Percentiles rank a stretch among this genome's conserved stretches.
Conservation (phyloP, 2,888 invertebrate genomes). For the Sphaeridia pumilis region DNA sequence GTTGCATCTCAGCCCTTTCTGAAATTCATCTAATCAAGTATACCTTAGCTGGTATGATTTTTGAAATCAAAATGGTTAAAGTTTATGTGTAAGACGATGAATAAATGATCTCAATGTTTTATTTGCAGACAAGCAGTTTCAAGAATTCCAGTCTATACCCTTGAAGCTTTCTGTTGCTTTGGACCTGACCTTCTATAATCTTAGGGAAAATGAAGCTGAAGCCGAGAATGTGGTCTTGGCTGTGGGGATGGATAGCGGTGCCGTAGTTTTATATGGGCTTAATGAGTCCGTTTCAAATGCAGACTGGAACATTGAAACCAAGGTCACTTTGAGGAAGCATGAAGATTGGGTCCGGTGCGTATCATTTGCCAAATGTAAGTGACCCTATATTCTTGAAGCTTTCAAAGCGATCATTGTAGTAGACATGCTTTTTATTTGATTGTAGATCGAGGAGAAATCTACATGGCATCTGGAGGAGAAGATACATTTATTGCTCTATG, state of each 20-base stretch:
- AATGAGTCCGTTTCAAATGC: background rate
- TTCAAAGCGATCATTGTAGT: too few species aligned
- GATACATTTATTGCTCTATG: constrained; percentile 34
- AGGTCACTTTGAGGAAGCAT: constrained; percentile 26
- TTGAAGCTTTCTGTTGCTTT: constrained; percentile 27
- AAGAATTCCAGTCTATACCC: background rate
- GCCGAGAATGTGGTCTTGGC: constrained; percentile 18
- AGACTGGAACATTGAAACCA: constrained; percentile 4
- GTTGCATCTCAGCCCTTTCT: constrained; percentile 26
- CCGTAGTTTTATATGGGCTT: constrained; percentile 20
- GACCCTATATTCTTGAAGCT: background rate
- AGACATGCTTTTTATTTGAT: too few species aligned
- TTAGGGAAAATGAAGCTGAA: constrained; percentile 9
- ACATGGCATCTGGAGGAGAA: constrained; percentile 31
- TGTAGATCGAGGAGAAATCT: constrained; percentile 13
- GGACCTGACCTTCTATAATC: constrained; percentile 26
- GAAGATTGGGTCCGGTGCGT: constrained; percentile 36
- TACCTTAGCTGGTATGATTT: constrained; percentile 6
- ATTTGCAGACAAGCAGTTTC: too few species aligned
- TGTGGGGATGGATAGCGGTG: constrained; percentile 30
- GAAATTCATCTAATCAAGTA: constrained; percentile 18
- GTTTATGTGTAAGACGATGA: too few species aligned
- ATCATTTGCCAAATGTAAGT: constrained; percentile 24
- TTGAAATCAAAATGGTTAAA: too few species aligned
- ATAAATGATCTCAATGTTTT: too few species aligned